A percentile compares a stretch with the other conserved stretches of the same genome.
Conservation (phyloP, 2,888 invertebrate species). For the Drosophila limbata region DNA sequence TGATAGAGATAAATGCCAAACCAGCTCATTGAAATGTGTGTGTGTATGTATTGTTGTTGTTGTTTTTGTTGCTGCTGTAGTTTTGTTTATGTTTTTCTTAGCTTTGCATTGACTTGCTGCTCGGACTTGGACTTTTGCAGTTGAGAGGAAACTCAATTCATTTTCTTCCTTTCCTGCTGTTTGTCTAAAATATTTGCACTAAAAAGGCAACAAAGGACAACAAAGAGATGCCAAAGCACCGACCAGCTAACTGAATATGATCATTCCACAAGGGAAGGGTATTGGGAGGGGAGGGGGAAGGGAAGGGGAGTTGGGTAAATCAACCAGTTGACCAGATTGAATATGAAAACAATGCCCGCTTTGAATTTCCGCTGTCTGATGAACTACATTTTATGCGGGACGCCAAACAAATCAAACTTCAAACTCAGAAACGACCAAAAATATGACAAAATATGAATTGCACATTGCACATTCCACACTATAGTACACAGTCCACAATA, state of each 20-base stretch:
- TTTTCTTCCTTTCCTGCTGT: constrained; percentile 40
- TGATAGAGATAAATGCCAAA: constrained; percentile 72
- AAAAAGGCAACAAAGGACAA: constrained; percentile 61
- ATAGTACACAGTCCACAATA: constrained; percentile 34
- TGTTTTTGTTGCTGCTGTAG: constrained; percentile 27
- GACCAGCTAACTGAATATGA: constrained; percentile 10
- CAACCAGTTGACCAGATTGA: constrained; percentile 39
- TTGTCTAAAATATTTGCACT: constrained; percentile 75
- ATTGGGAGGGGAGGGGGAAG: too few relatives aligned
- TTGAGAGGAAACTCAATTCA: constrained; percentile 27
- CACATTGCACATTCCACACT: constrained; percentile 40
- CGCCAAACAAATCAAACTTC: constrained; percentile 70
- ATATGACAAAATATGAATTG: constrained; percentile 75
- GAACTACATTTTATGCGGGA: constrained; percentile 71
- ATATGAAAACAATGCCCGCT: constrained; percentile 48
- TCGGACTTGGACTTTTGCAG: constrained; percentile 45
- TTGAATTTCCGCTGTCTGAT: constrained; percentile 45
- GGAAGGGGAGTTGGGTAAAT: background rate
- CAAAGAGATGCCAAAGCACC: constrained; percentile 44
- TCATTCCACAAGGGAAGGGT: background rate
- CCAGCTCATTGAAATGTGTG: constrained; percentile 42
- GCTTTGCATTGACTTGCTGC: constrained; percentile 75
- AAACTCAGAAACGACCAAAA: constrained; percentile 50
- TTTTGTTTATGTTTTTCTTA: constrained; percentile 76
- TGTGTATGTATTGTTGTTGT: constrained; percentile 22